Conservation (phyloP, 2,888 invertebrate genomes). For the Bugula neritina region DNA sequence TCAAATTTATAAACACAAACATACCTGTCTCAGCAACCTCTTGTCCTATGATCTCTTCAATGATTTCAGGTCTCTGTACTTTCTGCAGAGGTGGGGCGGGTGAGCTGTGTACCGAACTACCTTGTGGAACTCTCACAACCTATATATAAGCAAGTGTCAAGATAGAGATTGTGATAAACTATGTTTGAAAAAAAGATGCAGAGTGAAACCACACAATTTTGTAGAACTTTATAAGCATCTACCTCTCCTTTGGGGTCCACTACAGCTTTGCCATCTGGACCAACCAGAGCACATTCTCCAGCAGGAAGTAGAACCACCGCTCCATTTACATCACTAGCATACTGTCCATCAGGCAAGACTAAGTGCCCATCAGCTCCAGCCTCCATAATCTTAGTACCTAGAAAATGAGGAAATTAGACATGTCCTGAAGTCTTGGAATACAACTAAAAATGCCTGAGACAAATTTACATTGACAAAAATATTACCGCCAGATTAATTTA, state of each 20-base stretch:
- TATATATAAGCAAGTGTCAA: not conserved
- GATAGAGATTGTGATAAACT: too few relatives aligned
- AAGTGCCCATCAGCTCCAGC: conserved; percentile 14
- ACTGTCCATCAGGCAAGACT: conserved; percentile 12
- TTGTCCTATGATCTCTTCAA: conserved; percentile 4
- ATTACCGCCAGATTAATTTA: too few relatives aligned
- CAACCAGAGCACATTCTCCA: conserved; percentile 7
- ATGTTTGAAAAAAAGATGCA: too few relatives aligned
- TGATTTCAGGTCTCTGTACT: conserved; percentile 17
- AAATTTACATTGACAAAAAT: too few relatives aligned
- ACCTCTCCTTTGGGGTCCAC: conserved; percentile 19
- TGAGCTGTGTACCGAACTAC: conserved; percentile 2
- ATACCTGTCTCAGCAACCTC: not conserved
- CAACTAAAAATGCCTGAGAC: too few relatives aligned
- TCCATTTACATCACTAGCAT: not conserved
- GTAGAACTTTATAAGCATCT: too few relatives aligned
- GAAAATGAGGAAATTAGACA: too few relatives aligned
- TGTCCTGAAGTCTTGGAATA: too few relatives aligned
- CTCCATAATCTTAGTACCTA: conserved; percentile 22
- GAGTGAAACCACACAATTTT: too few relatives aligned
- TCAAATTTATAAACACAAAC: too few relatives aligned
- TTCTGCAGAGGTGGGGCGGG: conserved; percentile 1
- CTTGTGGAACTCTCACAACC: conserved; percentile 4
- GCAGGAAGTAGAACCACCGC: not conserved
- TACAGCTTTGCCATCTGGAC: conserved; percentile 26